Evolutionary conservation across 2,113 vertebrate genomes (phyloP), one percentile per base, ranked within the genome.

Genomic region (Xenopus laevis): DNA sequence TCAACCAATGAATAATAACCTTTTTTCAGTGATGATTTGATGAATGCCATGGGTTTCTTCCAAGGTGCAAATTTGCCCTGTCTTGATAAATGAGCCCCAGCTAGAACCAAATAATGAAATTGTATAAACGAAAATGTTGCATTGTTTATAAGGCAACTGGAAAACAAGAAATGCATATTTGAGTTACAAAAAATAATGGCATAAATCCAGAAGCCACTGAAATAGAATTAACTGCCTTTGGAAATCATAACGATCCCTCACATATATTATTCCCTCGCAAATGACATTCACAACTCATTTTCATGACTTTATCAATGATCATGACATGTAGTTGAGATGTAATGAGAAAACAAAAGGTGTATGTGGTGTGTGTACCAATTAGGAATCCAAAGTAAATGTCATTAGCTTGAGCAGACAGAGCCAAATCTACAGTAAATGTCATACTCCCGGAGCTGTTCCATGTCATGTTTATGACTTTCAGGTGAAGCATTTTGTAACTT

Each of bases 231-330:
- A 61, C 64, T 68, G 55, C 64, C 55, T 20, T 20, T 60, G 64
- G 55, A 67, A 52, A 74, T 60, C 65, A 74, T 67, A 68, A 67
- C 64, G 45, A 74, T 21, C 23, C 52, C 18, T 68, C 65, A 45
- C 44, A 13, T 74, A 33, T 40, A 59, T 74, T 55, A 68, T 67
- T 67, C 47, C 21, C 53, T 74, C 64, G n/a, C 64, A 50, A 74
- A 74, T 67, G 40, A 60, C 64, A 74, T 60, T 30, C 64, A 67
- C 72, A 74, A 68, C 59, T 74, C 64, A 74, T 74, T 74, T 74
- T 74, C 64, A 74, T 68, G 72, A 68, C 55, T 74, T 74, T 64
- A 74, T 74, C 72, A 74, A 74, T 60, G 72, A 47, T 65, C 64
- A 60, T 68, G 64, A 58, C 72, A 60, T 60, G 65, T 33, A 50